phyloP scores from a whole-genome alignment of 2,888 invertebrate genomes.

The Synergus laeviventris region DNA sequence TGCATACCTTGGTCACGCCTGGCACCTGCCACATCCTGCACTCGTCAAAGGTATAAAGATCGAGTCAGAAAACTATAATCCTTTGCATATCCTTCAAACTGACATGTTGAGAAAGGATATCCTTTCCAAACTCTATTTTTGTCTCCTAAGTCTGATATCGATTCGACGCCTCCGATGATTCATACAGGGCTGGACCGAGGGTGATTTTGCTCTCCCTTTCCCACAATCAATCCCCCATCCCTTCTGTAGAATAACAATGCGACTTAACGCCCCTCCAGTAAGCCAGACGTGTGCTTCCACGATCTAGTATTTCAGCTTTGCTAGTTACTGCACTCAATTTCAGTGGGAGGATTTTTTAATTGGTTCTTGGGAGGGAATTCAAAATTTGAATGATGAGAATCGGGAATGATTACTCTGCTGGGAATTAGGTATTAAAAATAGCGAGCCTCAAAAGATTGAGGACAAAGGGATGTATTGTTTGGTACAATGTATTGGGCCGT shows the following conservation, averaged over 20 bases:
- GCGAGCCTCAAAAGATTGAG: too few relatives aligned
- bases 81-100: conserved; percentile 5
- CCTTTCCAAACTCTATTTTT: conserved; percentile 7
- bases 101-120: conserved; percentile 21
- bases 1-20: conserved; percentile 87
- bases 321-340: conserved; percentile 37
- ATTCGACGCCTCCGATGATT: conserved; percentile 68
- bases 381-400: not conserved
- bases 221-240: conserved; percentile 60
- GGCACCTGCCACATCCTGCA: conserved; percentile 77
- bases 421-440: too few relatives aligned
- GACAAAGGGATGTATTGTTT: too few relatives aligned
- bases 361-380: not conserved
- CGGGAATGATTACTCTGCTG: too few relatives aligned
- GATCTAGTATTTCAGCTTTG: conserved; percentile 26
- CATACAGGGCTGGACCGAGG: conserved; percentile 70
- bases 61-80: conserved; percentile 42
- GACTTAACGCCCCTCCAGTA: conserved; percentile 52
- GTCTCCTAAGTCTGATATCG: conserved; percentile 56
- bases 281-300: not conserved
- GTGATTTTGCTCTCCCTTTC: conserved; percentile 66
- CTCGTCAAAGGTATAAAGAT: conserved; percentile 82
- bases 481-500: too few relatives aligned
- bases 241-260: conserved; percentile 67
- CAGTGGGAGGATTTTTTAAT: not conserved